These are phyloP conservation scores for Podarcis cretensis DNA, from an alignment of 2,113 vertebrate genomes.

Conservation along the genomic window DNA sequence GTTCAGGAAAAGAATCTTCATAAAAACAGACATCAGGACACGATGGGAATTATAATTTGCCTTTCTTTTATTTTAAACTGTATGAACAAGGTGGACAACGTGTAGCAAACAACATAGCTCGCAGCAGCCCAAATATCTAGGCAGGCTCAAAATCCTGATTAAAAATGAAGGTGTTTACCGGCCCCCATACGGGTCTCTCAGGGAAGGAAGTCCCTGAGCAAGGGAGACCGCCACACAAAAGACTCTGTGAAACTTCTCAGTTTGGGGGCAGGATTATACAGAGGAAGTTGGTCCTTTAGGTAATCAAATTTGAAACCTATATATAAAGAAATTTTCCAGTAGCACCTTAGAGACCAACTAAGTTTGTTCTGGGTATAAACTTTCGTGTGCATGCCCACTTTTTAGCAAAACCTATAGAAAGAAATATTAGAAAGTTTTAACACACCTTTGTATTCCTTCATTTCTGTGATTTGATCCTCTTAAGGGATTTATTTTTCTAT, in stretches of 20 bases:
- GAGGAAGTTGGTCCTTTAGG: not conserved
- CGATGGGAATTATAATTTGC: not conserved
- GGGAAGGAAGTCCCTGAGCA: not conserved
- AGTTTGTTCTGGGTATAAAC: too few species aligned
- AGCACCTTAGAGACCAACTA: not conserved
- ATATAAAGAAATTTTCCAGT: too few species aligned
- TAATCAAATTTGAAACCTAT: too few species aligned
- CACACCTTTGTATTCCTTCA: not conserved
- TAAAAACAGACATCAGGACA: not conserved
- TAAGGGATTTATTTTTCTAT: constrained; percentile 7
- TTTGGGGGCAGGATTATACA: not conserved
- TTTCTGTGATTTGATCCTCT: not conserved
- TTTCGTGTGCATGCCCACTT: too few species aligned
- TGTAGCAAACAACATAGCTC: not conserved
- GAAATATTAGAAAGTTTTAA: not conserved
- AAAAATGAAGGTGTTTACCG: not conserved
- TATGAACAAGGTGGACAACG: not conserved
- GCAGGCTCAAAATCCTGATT: not conserved
- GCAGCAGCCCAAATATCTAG: not conserved
- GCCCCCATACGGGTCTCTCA: not conserved
- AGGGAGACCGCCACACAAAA: not conserved
- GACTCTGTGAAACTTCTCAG: not conserved
- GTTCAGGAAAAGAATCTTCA: not conserved
- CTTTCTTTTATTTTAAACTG: not conserved
- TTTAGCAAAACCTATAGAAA: not conserved